These are phyloP conservation scores for Gnathonemus echidnorhynchus DNA, from an alignment of 2,113 vertebrate species.

Conservation along the genomic window DNA sequence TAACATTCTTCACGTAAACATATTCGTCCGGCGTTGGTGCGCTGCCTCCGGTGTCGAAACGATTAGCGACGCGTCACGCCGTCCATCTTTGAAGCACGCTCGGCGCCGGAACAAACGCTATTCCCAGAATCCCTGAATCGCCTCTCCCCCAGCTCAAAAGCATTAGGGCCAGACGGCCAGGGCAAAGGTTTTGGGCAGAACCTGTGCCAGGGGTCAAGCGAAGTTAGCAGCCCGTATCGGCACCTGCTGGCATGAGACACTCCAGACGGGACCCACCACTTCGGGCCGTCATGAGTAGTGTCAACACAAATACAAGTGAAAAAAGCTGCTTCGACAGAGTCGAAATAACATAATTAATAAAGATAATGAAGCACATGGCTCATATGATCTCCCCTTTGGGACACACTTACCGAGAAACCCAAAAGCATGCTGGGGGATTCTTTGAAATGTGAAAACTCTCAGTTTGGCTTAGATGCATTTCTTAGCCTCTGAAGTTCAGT, in stretches of 20 bases:
- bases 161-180: slow-evolving; percentile 12
- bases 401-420: slow-evolving; percentile 37
- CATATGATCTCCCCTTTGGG: slow-evolving; percentile 42
- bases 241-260: slow-evolving; percentile 43
- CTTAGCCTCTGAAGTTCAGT: slow-evolving; percentile 38
- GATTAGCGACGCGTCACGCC: neutral
- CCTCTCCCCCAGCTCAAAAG: neutral
- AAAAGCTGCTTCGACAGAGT: slow-evolving; percentile 47
- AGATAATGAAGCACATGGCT: slow-evolving; percentile 53
- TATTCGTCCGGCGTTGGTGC: neutral
- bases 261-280: slow-evolving; percentile 58
- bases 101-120: neutral
- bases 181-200: slow-evolving; percentile 33
- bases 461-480: slow-evolving; percentile 23
- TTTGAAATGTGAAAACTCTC: slow-evolving; percentile 38
- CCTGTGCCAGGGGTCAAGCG: slow-evolving; percentile 37
- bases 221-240: slow-evolving; percentile 37
- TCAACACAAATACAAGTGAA: slow-evolving; percentile 40
- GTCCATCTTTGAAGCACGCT: neutral
- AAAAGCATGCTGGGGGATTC: slow-evolving; percentile 26
- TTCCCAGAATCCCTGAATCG: neutral
- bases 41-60: neutral
- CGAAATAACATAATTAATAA: slow-evolving; percentile 53
- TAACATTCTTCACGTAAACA: slow-evolving; percentile 20
- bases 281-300: slow-evolving; percentile 47